These are phyloP conservation scores for Acridotheres tristis DNA, from an alignment of 2,797 vertebrate genomes.

Conservation along the genomic window DNA sequence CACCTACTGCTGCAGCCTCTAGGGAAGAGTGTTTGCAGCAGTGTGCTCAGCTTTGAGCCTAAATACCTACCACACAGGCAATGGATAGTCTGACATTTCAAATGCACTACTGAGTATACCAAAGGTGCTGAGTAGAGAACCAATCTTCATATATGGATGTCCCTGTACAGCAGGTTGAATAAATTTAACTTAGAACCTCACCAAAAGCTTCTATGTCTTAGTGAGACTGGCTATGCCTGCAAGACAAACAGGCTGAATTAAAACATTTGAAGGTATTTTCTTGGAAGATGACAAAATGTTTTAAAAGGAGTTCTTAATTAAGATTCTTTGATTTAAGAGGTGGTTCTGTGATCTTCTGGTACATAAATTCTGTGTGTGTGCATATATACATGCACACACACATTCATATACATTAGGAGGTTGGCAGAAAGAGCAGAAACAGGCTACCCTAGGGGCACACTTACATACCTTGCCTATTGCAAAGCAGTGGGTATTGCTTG, in stretches of 20 bases:
- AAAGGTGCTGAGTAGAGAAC: not conserved
- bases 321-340: not conserved
- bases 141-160: not conserved
- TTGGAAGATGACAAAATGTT: not conserved
- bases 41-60: not conserved
- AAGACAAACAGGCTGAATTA: not conserved
- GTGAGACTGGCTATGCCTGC: not conserved
- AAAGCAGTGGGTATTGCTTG: too few species aligned
- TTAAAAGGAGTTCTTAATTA: not conserved
- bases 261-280: not conserved
- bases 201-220: not conserved
- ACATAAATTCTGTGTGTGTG: not conserved
- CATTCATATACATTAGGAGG: not conserved
- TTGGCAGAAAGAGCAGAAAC: not conserved
- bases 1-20: not conserved
- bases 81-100: not conserved
- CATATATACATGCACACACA: fast-evolving
- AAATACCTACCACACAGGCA: not conserved
- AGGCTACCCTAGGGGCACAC: not conserved
- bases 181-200: not conserved
- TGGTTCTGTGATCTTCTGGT: not conserved
- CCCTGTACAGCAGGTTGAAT: not conserved
- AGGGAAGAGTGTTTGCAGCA: not conserved
- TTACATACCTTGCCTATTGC: too few species aligned
- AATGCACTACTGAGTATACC: not conserved